phyloP scores from a whole-genome alignment of 2,888 invertebrate genomes.

The Pyrgus malvae region DNA sequence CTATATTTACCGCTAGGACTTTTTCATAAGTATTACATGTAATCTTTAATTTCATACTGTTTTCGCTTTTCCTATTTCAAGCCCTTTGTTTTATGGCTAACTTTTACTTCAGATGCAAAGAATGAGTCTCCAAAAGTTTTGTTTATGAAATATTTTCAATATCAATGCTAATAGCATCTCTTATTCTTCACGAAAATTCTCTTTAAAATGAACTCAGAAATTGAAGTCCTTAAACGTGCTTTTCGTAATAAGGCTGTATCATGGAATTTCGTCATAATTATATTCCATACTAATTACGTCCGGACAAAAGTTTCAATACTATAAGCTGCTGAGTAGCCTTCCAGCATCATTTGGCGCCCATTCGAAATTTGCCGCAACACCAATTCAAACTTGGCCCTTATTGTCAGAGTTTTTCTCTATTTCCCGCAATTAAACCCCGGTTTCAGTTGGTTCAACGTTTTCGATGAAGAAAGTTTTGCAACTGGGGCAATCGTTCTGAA shows the following conservation, averaged over 20 bases:
- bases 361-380: constrained; percentile 12
- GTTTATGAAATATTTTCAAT: no score
- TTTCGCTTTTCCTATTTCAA: no score
- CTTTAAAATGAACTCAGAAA: no score
- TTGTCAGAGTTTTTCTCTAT: constrained; percentile 23
- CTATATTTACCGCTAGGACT: no score
- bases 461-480: constrained; percentile 21
- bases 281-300: constrained; percentile 4
- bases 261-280: background rate
- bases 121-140: no score
- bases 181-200: no score
- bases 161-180: no score
- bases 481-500: background rate
- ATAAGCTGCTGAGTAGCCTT: background rate
- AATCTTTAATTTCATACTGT: no score
- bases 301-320: constrained; percentile 3
- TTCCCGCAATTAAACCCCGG: constrained; percentile 16
- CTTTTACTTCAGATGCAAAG: no score
- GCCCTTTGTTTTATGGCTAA: no score
- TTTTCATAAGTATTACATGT: no score
- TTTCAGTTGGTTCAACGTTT: constrained; percentile 13
- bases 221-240: no score
- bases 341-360: constrained; percentile 14
- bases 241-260: background rate
- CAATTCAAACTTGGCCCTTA: constrained; percentile 23